Evolutionary conservation across 2,888 invertebrate species (phyloP).

Genomic region (Acanthosepion lycidas): DNA sequence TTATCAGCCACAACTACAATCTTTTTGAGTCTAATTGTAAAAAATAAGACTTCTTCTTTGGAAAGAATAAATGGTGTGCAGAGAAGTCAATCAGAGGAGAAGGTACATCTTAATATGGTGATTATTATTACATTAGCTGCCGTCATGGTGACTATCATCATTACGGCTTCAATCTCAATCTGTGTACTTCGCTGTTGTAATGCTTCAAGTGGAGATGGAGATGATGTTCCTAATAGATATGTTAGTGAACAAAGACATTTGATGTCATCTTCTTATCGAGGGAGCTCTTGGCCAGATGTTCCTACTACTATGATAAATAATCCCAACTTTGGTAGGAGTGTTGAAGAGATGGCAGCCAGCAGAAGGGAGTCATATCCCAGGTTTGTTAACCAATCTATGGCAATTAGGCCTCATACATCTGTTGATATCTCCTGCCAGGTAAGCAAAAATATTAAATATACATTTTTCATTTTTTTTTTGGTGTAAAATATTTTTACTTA

Average conservation of each 20-base stretch:
- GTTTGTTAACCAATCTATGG: not conserved
- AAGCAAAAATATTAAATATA: not conserved
- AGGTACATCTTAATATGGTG: conserved; percentile 22
- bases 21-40: not conserved
- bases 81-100: not conserved
- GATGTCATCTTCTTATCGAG: conserved; percentile 1
- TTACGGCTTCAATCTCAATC: not conserved
- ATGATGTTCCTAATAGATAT: conserved; percentile 2
- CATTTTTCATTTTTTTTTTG: too few species aligned
- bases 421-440: conserved; percentile 1
- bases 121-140: not conserved
- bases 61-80: conserved; percentile 9
- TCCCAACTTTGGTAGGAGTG: not conserved
- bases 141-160: not conserved
- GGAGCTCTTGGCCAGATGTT: conserved; percentile 9
- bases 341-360: not conserved
- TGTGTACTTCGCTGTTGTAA: conserved; percentile 9
- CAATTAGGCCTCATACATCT: not conserved
- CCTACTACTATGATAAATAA: not conserved
- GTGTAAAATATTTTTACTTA: too few species aligned
- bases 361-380: not conserved
- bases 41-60: conserved; percentile 10
- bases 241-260: conserved; percentile 1
- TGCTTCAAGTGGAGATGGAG: conserved; percentile 21
- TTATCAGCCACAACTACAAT: conserved; percentile 33